Percentiles rank a stretch among this genome's conserved stretches.
These are phyloP conservation scores for Xanthia icteritia DNA, from an alignment of 2,888 invertebrate species.

Conservation along the genomic window DNA sequence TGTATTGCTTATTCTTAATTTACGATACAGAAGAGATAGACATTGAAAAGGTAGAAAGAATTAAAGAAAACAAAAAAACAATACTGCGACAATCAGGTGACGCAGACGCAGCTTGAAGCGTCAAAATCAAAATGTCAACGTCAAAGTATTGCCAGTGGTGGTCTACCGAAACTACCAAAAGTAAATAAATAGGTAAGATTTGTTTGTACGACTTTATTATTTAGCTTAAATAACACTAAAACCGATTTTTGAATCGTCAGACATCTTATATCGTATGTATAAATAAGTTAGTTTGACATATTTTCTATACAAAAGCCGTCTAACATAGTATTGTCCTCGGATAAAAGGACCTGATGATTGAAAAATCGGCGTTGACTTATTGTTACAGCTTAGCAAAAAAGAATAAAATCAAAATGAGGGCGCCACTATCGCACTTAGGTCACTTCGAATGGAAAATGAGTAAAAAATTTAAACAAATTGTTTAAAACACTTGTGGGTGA, in stretches of 20 bases:
- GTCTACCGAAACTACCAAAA: conserved; percentile 23
- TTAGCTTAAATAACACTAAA: background rate
- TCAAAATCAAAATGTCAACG: conserved; percentile 43
- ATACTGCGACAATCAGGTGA: conserved; percentile 37
- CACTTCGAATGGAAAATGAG: too few relatives aligned
- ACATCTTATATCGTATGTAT: too few relatives aligned
- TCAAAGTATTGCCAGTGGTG: conserved; percentile 45
- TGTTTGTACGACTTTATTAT: background rate
- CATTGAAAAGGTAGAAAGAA: conserved; percentile 20
- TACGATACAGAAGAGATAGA: conserved; percentile 15
- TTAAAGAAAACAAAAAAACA: conserved; percentile 37
- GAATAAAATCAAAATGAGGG: too few relatives aligned
- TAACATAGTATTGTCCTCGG: background rate
- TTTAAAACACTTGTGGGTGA: too few relatives aligned
- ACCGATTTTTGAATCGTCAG: background rate
- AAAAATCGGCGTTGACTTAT: too few relatives aligned
- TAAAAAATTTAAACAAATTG: too few relatives aligned
- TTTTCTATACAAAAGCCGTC: background rate
- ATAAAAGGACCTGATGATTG: background rate
- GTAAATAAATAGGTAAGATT: background rate
- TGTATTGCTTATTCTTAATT: conserved; percentile 39
- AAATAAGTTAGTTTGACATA: background rate
- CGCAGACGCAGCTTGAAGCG: conserved; percentile 55
- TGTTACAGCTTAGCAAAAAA: background rate
- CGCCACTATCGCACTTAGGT: too few relatives aligned